Evolutionary conservation across 2,888 invertebrate genomes (phyloP), one percentile per base, ranked within the genome.

Genomic region (Cheilosia scutellata): DNA sequence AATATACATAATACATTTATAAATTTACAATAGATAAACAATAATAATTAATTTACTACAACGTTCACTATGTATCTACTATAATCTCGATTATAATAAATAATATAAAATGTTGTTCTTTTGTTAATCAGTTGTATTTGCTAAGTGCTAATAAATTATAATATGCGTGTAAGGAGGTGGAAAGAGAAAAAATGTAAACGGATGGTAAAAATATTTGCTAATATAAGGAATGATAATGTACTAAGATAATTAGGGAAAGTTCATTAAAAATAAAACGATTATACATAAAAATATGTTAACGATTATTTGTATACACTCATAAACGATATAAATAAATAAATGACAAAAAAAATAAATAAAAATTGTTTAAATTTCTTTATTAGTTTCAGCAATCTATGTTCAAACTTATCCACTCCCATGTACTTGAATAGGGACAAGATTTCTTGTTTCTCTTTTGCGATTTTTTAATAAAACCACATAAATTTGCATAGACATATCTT

Each of bases 301-400:
- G 68, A 79, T 79, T 84, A 84, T 84, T 84, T 84, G 79, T 84
- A 84, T 79, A 84, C 83, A 84, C 79, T 79, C 40, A 75, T 79
- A 53, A 75, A 79, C 47, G 66, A 83, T 70, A 77, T 82, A 37
- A 76, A 60, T 77, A 77, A 70, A 74, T 62, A 77, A 66, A 74
- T 63, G 70, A 53, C 58, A 27, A 5, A 29, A 27, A 27, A 51
- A 11, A 5, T 2, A 16, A 16, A 47, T 16, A 11, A 37, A 37
- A 20, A 20, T 20, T 20, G 20, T 20, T 20, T 20, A 20, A 20
- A 20, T 20, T 20, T 20, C 0, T 20, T 20, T 1, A 20, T 20
- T 20, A 20, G 20, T 20, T 33, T 7, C 33, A 3, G 9, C 9
- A 33, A 9, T 9, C 20, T 20, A 20, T 20, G 20, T 20, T 1